These are phyloP conservation scores for Remorina albescens DNA, from an alignment of 2,797 vertebrate species.

Conservation along the genomic window DNA sequence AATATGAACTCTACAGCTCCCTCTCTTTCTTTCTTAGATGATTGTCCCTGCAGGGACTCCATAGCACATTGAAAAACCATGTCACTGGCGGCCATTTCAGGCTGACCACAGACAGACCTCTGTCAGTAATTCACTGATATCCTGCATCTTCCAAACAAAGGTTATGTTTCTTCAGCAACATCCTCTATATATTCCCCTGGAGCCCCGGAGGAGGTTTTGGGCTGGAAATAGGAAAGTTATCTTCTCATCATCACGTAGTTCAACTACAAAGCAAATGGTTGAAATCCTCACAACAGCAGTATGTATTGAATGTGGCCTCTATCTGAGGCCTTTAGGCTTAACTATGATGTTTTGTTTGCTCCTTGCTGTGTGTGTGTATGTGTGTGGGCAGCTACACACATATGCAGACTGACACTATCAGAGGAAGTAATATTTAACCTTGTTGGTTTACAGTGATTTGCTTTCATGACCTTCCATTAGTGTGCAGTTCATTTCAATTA, in stretches of 20 bases:
- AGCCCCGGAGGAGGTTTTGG: conserved; percentile 77
- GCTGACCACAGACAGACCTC: conserved; percentile 40
- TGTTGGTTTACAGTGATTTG: conserved; percentile 30
- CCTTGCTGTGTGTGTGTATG: conserved; percentile 4
- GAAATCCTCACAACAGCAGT: conserved; percentile 14
- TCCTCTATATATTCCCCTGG: conserved; percentile 80
- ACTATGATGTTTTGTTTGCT: conserved; percentile 19
- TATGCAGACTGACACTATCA: neutral
- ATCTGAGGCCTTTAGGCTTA: conserved; percentile 18
- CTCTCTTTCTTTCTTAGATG: conserved; percentile 26
- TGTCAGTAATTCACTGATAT: conserved; percentile 34
- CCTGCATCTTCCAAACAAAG: conserved; percentile 28
- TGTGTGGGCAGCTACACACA: neutral
- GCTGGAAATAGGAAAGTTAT: conserved; percentile 53
- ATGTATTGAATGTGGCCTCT: conserved; percentile 22
- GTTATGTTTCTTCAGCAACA: conserved; percentile 70
- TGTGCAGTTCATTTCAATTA: conserved; percentile 3
- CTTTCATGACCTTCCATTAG: conserved; percentile 26
- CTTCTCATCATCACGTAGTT: conserved; percentile 60
- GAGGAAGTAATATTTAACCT: conserved; percentile 16
- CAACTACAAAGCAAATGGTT: conserved; percentile 20
- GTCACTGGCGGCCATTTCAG: conserved; percentile 60
- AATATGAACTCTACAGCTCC: conserved; percentile 44
- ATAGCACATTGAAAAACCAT: conserved; percentile 43
- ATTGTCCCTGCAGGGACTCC: conserved; percentile 50